These are phyloP conservation scores for Enteromius argenteus DNA, from an alignment of 2,797 vertebrate species.

Conservation along the genomic window DNA sequence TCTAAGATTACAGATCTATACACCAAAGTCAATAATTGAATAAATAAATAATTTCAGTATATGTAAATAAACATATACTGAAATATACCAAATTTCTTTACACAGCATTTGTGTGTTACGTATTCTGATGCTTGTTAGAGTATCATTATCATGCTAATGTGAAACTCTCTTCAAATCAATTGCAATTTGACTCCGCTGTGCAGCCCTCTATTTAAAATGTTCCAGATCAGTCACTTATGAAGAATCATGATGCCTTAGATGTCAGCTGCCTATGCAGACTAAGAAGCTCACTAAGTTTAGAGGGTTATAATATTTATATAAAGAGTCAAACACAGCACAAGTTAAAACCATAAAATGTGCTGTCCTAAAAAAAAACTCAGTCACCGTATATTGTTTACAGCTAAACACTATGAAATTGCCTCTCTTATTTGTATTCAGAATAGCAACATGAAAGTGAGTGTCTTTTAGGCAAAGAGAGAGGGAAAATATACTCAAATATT, in stretches of 20 bases:
- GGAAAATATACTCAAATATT: slow-evolving; percentile 58
- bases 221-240: neutral
- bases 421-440: slow-evolving; percentile 49
- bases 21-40: neutral
- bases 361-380: neutral
- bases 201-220: neutral
- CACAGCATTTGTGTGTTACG: neutral
- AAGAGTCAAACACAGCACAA: neutral
- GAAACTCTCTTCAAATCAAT: neutral
- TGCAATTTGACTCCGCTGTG: neutral
- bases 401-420: slow-evolving; percentile 47
- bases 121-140: neutral
- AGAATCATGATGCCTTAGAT: neutral
- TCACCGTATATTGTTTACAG: slow-evolving; percentile 32
- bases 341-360: neutral
- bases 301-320: neutral
- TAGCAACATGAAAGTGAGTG: slow-evolving; percentile 44
- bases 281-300: neutral
- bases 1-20: neutral
- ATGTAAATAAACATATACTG: neutral
- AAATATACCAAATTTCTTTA: neutral
- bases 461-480: slow-evolving; percentile 49
- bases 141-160: neutral
- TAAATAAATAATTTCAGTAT: no score
- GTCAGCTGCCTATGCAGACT: neutral